Base-by-base conservation (phyloP, 2,113 vertebrate species). In the Prionailurus viverrinus region DNA sequence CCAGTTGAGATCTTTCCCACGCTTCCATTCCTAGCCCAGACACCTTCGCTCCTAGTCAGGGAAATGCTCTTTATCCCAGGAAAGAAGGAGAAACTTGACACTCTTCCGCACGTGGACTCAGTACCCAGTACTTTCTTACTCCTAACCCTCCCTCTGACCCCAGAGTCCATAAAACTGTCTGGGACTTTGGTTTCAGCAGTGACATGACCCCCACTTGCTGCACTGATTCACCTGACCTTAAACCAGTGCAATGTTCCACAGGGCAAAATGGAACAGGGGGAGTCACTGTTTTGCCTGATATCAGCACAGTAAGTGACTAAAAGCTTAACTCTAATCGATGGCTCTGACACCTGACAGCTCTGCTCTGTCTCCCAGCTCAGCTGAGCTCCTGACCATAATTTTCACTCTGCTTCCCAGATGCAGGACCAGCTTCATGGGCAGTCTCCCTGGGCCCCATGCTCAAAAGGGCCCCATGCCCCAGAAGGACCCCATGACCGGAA, bases 241-340 rank as follows among this genome's bases (percentile, higher is more conserved):
- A 7, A 4, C 15, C 3, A 39, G 16, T 12, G 71, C 3, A 3
- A 7, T 39, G 9, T 14, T 69, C 13, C 7, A 16, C 12, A 3
- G 36, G 23, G 4, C 33, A 21, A 79, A 18, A 69, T 18, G 10
- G 29, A 33, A 31, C 15, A 51, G 23, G 9, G 16, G 0, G 8
- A 36, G 16, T 41, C 41, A 2, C 13, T 18, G 8, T 53, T 65
- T 69, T 81, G 36, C 63, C 11, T 68, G 58, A 10, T 5, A 29
- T 19, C 27, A 31, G 21, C 53, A 39, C 29, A 13, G 18, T 15
- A 82, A 87, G 76, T 53, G 41, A 83, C 31, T 11, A 61, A 90
- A 79, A 27, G 23, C 27, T 69, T 68, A 58, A 36, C 55, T 88
- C n/a, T 66, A 80, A 66, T 33, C 16, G 48, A 45, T 5, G 45